Conservation (phyloP, 2,113 vertebrate genomes). For the Rhinopomastus cyanomelas region DNA sequence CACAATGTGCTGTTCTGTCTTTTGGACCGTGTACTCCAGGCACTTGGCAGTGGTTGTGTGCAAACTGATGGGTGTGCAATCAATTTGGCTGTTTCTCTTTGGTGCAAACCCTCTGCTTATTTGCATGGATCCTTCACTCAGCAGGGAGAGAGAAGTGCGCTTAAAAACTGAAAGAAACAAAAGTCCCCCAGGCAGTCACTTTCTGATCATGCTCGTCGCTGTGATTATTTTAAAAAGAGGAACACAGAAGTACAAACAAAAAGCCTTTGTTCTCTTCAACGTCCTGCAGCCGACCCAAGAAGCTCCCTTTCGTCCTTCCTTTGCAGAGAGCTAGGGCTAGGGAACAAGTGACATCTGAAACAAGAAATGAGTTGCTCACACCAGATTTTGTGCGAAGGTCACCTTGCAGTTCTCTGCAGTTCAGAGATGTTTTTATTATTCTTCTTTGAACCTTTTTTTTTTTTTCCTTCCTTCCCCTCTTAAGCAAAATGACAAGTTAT, state of each 20-base stretch:
- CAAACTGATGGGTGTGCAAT: conserved; percentile 38
- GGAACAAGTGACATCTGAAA: neutral
- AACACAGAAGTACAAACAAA: conserved; percentile 9
- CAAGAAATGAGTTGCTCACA: neutral
- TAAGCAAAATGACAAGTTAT: conserved; percentile 8
- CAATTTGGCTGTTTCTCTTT: neutral
- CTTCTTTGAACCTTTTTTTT: neutral
- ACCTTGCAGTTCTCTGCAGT: conserved; percentile 10
- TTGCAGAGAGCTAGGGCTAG: neutral
- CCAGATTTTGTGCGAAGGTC: conserved; percentile 18
- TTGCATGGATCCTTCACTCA: neutral
- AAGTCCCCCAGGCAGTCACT: neutral
- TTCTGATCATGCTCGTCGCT: neutral
- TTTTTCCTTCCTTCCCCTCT: too few relatives aligned
- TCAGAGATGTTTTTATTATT: conserved; percentile 5
- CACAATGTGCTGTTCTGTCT: conserved; percentile 35
- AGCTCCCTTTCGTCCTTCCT: neutral
- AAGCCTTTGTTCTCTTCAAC: neutral
- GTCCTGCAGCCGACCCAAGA: neutral
- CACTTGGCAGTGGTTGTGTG: conserved; percentile 34
- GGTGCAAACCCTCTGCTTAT: neutral
- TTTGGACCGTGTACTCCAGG: neutral
- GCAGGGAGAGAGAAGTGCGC: neutral
- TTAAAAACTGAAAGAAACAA: neutral
- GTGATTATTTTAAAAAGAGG: conserved; percentile 27